These are phyloP conservation scores for Acrocephalus scirpaceus DNA, from an alignment of 2,797 vertebrate genomes.

Conservation along the genomic window DNA sequence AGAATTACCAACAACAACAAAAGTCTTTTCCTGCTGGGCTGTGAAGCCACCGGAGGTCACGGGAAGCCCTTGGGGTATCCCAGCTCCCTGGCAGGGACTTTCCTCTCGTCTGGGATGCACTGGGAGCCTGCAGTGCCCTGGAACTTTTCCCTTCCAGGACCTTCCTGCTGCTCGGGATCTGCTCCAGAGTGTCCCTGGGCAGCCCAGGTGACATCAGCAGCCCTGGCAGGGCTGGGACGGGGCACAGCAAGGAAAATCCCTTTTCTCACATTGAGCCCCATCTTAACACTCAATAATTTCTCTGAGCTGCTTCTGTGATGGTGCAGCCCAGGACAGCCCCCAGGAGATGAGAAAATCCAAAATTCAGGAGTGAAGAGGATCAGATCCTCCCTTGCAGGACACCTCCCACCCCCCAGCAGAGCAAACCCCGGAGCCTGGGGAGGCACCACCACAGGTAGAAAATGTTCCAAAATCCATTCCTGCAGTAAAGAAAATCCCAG, in stretches of 20 bases:
- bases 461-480: no score
- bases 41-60: accelerated
- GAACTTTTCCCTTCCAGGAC: neutral
- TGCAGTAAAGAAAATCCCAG: no score
- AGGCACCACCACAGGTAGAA: neutral
- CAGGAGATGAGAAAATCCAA: neutral
- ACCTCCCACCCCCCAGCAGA: no score
- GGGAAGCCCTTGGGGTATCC: neutral
- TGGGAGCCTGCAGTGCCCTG: neutral
- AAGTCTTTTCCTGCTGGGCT: neutral
- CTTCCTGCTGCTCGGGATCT: neutral
- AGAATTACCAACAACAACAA: no score
- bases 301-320: neutral
- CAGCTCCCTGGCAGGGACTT: neutral
- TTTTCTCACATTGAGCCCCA: neutral
- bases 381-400: neutral
- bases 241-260: neutral
- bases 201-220: neutral
- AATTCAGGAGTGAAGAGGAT: neutral
- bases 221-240: neutral
- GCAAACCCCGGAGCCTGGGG: neutral
- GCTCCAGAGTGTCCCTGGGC: neutral
- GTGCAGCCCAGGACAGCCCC: neutral
- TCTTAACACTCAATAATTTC: neutral
- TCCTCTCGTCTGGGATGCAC: neutral